These are phyloP conservation scores for Stratiolaelaps scimitus DNA, from an alignment of 1,140 invertebrate genomes.

Conservation along the genomic window DNA sequence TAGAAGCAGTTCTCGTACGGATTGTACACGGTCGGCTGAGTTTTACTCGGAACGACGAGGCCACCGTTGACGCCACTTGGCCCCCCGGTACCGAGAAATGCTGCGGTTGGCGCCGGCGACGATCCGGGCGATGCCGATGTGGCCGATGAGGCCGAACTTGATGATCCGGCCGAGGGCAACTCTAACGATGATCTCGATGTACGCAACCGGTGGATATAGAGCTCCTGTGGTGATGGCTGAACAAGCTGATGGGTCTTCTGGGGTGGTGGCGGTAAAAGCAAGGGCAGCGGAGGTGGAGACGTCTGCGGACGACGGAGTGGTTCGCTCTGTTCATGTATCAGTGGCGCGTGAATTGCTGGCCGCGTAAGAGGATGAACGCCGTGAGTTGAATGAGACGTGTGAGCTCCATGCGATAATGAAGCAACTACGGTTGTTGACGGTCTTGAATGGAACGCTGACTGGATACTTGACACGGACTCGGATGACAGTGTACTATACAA, in stretches of 20 bases:
- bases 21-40: slow-evolving; percentile 5
- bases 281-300: background rate
- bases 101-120: slow-evolving; percentile 7
- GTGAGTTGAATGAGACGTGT: too few relatives aligned
- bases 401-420: too few relatives aligned
- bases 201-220: slow-evolving; percentile 3
- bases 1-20: slow-evolving; percentile 27
- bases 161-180: slow-evolving; percentile 5
- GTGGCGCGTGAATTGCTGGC: too few relatives aligned
- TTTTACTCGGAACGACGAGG: background rate
- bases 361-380: too few relatives aligned
- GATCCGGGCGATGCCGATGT: slow-evolving; percentile 4
- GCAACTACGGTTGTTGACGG: background rate
- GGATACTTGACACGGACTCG: slow-evolving; percentile 16
- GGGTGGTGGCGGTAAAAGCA: background rate
- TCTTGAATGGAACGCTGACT: slow-evolving; percentile 2
- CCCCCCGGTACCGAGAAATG: background rate
- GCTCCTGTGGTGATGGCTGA: slow-evolving; percentile 10
- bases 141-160: background rate
- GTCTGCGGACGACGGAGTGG: background rate
- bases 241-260: background rate
- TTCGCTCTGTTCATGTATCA: too few relatives aligned
- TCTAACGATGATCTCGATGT: slow-evolving; percentile 12
- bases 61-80: too few relatives aligned
- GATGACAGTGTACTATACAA: slow-evolving; percentile 5